Evolutionary conservation across 2,888 invertebrate genomes (phyloP).

Genomic region (Dromius quadrimaculatus): DNA sequence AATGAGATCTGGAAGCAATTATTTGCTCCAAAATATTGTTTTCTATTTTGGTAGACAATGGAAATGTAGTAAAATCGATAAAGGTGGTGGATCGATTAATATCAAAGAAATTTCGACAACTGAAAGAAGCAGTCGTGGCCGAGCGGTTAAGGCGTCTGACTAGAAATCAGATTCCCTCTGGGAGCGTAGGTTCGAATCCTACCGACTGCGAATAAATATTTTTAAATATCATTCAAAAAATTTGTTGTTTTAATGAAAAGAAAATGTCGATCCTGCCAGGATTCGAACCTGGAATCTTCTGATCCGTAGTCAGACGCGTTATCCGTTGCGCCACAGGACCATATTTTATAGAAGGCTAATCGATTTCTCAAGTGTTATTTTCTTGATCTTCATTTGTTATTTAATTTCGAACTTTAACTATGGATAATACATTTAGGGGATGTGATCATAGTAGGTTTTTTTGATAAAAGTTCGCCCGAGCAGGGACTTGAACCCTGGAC

Average conservation of each 20-base stretch:
- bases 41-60: no score
- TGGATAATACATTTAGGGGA: no score
- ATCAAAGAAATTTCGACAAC: no score
- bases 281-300: constrained; percentile 71
- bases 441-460: no score
- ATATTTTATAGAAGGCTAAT: no score
- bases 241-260: not conserved
- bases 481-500: constrained; percentile 84
- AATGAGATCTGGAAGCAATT: no score
- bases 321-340: constrained; percentile 72
- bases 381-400: no score
- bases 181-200: constrained; percentile 93
- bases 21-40: no score
- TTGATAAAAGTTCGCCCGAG: constrained; percentile 70
- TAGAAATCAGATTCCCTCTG: constrained; percentile 92
- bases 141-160: constrained; percentile 92
- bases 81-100: no score
- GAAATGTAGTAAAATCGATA: no score
- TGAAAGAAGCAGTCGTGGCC: constrained; percentile 81
- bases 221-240: not conserved
- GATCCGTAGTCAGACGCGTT: constrained; percentile 72
- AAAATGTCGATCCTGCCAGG: constrained; percentile 60
- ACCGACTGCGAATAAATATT: constrained; percentile 77
- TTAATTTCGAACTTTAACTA: no score
- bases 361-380: no score